Percentiles rank a stretch among this genome's conserved stretches.
Conservation (phyloP, 2,797 vertebrate species). For the Gila robusta region DNA sequence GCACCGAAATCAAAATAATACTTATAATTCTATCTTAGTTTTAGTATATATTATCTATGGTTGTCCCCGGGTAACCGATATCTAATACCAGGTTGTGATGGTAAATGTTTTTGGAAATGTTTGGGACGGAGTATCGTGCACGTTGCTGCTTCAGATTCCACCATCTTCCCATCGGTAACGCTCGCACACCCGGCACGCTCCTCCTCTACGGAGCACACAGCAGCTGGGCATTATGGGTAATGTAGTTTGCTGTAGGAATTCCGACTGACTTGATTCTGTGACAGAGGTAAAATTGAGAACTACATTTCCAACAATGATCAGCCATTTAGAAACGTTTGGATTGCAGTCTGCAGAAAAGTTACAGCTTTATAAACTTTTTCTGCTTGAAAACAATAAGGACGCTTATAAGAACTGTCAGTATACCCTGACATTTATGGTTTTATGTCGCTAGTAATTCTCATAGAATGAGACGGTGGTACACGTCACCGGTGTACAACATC, state of each 20-base stretch:
- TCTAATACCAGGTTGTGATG: slow-evolving; percentile 74
- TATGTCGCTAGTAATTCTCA: background rate
- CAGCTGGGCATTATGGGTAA: slow-evolving; percentile 49
- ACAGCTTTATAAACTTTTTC: slow-evolving; percentile 8
- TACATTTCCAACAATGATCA: slow-evolving; percentile 51
- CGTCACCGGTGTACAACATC: background rate
- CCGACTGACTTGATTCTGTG: fast-evolving
- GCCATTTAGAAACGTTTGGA: slow-evolving; percentile 52
- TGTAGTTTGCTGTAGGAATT: slow-evolving; percentile 51
- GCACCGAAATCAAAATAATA: slow-evolving; percentile 26
- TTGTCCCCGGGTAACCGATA: slow-evolving; percentile 79
- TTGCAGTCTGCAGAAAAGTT: slow-evolving; percentile 36
- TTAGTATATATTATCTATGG: slow-evolving; percentile 77
- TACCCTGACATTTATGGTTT: background rate
- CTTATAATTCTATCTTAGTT: background rate
- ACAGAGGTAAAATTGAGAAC: background rate
- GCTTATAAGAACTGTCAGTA: background rate
- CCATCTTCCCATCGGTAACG: slow-evolving; percentile 81
- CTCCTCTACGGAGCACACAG: slow-evolving; percentile 42
- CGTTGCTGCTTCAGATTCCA: slow-evolving; percentile 76
- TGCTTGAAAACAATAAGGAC: background rate
- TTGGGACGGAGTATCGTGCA: slow-evolving; percentile 79
- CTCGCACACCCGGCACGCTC: slow-evolving; percentile 64
- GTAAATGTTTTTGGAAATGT: slow-evolving; percentile 72
- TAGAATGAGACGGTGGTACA: background rate